Percentiles rank a stretch among this genome's conserved stretches.
Conservation (phyloP, 2,113 vertebrate genomes). For the Pavo muticus region DNA sequence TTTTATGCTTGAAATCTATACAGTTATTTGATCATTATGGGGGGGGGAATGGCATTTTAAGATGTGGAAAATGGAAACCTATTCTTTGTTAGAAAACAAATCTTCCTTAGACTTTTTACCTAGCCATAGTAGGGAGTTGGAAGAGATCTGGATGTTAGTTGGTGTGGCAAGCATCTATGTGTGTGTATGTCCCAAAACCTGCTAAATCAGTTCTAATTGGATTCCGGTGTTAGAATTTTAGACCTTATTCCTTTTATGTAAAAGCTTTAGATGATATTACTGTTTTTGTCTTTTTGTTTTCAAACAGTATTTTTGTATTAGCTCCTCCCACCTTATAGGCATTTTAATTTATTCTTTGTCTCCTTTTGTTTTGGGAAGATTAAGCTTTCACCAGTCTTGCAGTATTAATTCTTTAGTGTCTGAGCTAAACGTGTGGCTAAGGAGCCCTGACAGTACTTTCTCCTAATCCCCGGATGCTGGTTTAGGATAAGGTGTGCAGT, state of each 20-base stretch:
- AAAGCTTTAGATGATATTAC: neutral
- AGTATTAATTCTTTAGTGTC: slow-evolving; percentile 11
- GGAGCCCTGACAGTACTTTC: neutral
- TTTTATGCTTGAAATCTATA: neutral
- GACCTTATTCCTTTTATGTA: neutral
- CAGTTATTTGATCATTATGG: neutral
- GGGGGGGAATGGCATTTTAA: neutral
- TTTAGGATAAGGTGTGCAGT: neutral
- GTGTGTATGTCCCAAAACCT: neutral
- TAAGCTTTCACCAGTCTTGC: neutral
- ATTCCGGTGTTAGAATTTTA: neutral
- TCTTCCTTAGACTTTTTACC: neutral
- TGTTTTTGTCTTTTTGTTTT: neutral
- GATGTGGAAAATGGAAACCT: neutral
- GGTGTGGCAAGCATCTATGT: neutral
- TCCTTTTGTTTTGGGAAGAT: neutral
- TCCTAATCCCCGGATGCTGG: slow-evolving; percentile 16
- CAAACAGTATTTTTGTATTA: neutral
- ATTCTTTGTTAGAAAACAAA: neutral
- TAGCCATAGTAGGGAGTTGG: neutral
- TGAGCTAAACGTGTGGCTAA: neutral
- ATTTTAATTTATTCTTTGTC: neutral
- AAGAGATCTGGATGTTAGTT: neutral
- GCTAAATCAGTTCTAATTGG: neutral
- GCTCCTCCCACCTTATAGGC: neutral